phyloP scores from a whole-genome alignment of 1,140 invertebrate species.

The Sycophaga agraensis region DNA sequence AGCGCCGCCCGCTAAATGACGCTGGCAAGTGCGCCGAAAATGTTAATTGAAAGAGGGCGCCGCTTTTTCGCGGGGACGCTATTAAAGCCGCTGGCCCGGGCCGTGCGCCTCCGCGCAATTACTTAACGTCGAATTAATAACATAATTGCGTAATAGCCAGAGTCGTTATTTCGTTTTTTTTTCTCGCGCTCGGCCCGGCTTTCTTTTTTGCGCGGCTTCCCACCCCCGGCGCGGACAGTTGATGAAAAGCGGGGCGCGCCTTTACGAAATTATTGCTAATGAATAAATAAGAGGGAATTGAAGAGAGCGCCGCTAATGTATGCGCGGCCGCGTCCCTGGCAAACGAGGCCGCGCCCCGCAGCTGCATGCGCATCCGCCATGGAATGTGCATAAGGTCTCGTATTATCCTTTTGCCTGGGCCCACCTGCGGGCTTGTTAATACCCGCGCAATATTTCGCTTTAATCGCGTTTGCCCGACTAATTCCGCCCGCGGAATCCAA shows the following conservation, averaged over 20 bases:
- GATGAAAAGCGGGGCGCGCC: slow-evolving; percentile 3
- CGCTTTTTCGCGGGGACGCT: not conserved
- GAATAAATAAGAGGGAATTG: slow-evolving; percentile 19
- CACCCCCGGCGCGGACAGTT: not conserved
- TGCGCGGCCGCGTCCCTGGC: too few species aligned
- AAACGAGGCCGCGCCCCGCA: too few species aligned
- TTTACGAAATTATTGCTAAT: slow-evolving; percentile 19
- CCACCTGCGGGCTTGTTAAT: not conserved
- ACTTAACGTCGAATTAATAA: slow-evolving; percentile 30
- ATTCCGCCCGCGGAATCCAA: not conserved
- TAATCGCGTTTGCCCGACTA: not conserved
- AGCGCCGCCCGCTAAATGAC: slow-evolving; percentile 17
- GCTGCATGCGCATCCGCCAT: too few species aligned
- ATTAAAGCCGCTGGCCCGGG: not conserved
- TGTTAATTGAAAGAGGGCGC: slow-evolving; percentile 19
- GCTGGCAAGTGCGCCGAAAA: slow-evolving; percentile 23
- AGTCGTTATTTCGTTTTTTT: slow-evolving; percentile 15
- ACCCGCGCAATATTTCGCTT: slow-evolving; percentile 4
- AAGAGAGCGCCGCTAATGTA: not conserved
- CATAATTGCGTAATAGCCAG: slow-evolving; percentile 27
- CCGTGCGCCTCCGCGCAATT: slow-evolving; percentile 25
- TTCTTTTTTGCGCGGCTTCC: not conserved
- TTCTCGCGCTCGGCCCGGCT: not conserved
- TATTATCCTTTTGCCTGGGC: not conserved
- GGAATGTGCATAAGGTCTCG: not conserved